Evolutionary conservation across 2,113 vertebrate genomes (phyloP).

Genomic region (Thalassarche chlororhynchos): DNA sequence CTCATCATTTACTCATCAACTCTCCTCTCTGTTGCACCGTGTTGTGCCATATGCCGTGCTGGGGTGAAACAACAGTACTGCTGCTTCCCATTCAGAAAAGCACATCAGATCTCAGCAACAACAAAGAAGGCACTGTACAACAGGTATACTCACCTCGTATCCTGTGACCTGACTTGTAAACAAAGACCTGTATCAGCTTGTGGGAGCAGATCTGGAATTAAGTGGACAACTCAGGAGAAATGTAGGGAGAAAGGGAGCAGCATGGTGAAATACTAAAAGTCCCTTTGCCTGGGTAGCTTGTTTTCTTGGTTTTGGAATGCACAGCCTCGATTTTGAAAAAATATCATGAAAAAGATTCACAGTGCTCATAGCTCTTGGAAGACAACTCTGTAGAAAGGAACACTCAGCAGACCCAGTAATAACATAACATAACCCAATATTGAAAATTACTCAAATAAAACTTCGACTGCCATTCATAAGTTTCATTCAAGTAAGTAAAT

Average conservation of each 20-base stretch:
- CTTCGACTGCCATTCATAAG: not conserved
- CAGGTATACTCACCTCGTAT: not conserved
- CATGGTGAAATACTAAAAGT: not conserved
- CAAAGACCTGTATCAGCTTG: not conserved
- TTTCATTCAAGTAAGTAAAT: constrained; percentile 21
- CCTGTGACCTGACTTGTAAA: not conserved
- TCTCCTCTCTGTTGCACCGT: not conserved
- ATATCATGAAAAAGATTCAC: not conserved
- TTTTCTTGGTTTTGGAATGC: not conserved
- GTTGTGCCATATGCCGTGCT: not conserved
- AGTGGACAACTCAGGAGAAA: not conserved
- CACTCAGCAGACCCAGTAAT: not conserved
- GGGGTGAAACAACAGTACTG: not conserved
- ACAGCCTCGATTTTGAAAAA: not conserved
- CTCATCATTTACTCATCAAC: not conserved
- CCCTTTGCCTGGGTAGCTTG: not conserved
- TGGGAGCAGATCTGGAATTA: not conserved
- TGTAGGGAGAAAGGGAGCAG: not conserved
- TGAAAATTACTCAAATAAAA: not conserved
- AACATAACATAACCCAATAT: not conserved
- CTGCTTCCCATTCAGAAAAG: not conserved
- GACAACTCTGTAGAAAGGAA: not conserved
- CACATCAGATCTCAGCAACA: not conserved
- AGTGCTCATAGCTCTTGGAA: not conserved
- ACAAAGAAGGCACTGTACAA: not conserved